Evolutionary conservation across 2,888 invertebrate genomes (phyloP).

Genomic region (Spatulosminthurus flaviceps): DNA sequence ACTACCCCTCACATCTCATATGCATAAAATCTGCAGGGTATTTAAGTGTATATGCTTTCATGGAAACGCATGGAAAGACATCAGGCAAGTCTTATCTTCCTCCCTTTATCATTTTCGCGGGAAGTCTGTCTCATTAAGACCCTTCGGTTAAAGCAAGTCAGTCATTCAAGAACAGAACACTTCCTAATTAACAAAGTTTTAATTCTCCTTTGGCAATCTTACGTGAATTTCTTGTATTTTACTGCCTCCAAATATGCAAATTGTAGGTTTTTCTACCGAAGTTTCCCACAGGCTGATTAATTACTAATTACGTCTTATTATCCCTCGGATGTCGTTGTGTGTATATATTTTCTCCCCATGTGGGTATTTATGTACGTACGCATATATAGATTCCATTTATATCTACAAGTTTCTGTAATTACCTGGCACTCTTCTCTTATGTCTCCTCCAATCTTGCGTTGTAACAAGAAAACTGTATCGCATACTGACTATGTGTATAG

Average conservation of each 20-base stretch:
- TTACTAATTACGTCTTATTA: constrained; percentile 42
- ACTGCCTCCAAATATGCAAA: constrained; percentile 36
- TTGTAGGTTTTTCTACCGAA: constrained; percentile 38
- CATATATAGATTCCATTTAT: not conserved
- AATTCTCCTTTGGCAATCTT: constrained; percentile 42
- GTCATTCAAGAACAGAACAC: constrained; percentile 40
- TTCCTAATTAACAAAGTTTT: constrained; percentile 46
- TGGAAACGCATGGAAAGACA: constrained; percentile 22
- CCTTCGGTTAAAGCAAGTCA: constrained; percentile 38
- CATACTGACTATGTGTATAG: no score
- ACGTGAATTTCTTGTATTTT: constrained; percentile 28
- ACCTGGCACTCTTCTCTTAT: not conserved
- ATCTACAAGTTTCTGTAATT: not conserved
- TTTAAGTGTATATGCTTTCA: constrained; percentile 16
- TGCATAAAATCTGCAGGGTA: no score
- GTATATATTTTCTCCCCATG: not conserved
- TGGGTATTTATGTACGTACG: not conserved
- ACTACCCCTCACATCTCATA: no score
- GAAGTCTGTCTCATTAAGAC: constrained; percentile 41
- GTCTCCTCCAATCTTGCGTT: no score
- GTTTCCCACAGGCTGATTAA: constrained; percentile 46
- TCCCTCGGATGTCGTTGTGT: constrained; percentile 7
- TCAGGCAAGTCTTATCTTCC: constrained; percentile 41
- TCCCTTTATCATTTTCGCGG: constrained; percentile 37
- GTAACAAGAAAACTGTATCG: no score